Evolutionary conservation across 2,113 vertebrate species (phyloP), one percentile per base, ranked within the genome.

Genomic region (Eleginops maclovinus): DNA sequence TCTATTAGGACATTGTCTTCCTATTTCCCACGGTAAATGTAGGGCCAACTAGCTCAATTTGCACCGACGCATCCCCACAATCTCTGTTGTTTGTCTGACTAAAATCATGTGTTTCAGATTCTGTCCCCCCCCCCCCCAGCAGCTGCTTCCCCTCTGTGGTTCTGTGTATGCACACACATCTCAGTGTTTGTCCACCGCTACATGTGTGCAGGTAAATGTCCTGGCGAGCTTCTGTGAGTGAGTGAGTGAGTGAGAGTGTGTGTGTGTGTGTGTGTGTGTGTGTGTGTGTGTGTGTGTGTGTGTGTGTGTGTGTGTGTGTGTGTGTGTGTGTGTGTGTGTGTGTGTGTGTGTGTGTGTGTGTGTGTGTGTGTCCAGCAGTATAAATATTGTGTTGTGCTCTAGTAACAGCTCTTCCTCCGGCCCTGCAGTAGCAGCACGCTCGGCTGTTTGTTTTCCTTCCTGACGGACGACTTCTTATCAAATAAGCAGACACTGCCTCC

Each of bases 351-450:
- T 82, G 61, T 77, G 6, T 67, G 64, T 56, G 71, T 19, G 9
- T 84, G 81, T 89, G 85, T 75, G 78, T 90, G 73, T 60, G 64
- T 84, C 76, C 85, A 72, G 84, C 77, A 88, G 89, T 91, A 85
- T 95, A 95, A 95, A 94, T 93, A 94, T 94, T 94, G 94, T 94
- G 93, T 93, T 93, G 94, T 93, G 94, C 92, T 95, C 93, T 82
- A 93, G 91, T 94, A 94, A 85, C 88, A 88, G 90, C 87, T 94
- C 92, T 94, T 94, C 90, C 90, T 87, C 86, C 82, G 84, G 67
- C 85, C 72, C 73, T 72, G 80, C 91, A 86, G 92, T 91, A 93
- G 92, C 93, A 83, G 92, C 91, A 84, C 74, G 50, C 88, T 87
- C 68, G 26, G 12, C 88, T 94, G 94, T 95, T 95, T 94, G 93